These are phyloP conservation scores for Drosophila hamatofila DNA, from an alignment of 2,888 invertebrate genomes.

Conservation along the genomic window DNA sequence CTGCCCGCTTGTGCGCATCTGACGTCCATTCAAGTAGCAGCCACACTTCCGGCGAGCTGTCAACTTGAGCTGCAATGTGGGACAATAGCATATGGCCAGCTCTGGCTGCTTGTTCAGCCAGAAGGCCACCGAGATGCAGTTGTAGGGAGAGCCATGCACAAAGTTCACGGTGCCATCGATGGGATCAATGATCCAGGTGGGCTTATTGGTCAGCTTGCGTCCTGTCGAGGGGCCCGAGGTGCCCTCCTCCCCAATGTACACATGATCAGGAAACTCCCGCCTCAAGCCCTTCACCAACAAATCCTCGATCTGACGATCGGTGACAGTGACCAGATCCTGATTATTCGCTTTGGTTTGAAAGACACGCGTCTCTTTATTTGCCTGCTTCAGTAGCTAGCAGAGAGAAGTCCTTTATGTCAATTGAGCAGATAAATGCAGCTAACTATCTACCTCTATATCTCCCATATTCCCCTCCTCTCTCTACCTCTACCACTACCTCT, in stretches of 20 bases:
- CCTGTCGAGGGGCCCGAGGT: constrained; percentile 87
- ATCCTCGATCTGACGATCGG: constrained; percentile 95
- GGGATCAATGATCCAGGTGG: constrained; percentile 99
- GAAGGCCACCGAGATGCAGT: constrained; percentile 93
- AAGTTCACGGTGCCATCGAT: constrained; percentile 99
- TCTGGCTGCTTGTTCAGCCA: constrained; percentile 41
- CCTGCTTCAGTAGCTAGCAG: constrained; percentile 21
- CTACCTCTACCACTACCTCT: not conserved
- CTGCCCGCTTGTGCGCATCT: constrained; percentile 22
- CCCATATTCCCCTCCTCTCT: not conserved
- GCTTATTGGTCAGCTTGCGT: constrained; percentile 91
- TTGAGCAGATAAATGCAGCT: too few relatives aligned
- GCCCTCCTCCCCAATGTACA: constrained; percentile 97
- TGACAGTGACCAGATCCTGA: constrained; percentile 97
- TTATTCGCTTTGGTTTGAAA: constrained; percentile 91
- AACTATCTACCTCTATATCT: not conserved
- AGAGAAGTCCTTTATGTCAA: not conserved
- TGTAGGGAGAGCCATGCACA: constrained; percentile 94
- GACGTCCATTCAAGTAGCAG: constrained; percentile 31
- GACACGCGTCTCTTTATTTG: constrained; percentile 85
- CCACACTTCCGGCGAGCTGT: constrained; percentile 32
- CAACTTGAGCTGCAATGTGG: constrained; percentile 7
- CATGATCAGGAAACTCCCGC: constrained; percentile 90
- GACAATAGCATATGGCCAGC: constrained; percentile 31
- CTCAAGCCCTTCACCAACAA: constrained; percentile 91